Conservation (phyloP, 2,888 invertebrate genomes). For the Sminthurides aquaticus region DNA sequence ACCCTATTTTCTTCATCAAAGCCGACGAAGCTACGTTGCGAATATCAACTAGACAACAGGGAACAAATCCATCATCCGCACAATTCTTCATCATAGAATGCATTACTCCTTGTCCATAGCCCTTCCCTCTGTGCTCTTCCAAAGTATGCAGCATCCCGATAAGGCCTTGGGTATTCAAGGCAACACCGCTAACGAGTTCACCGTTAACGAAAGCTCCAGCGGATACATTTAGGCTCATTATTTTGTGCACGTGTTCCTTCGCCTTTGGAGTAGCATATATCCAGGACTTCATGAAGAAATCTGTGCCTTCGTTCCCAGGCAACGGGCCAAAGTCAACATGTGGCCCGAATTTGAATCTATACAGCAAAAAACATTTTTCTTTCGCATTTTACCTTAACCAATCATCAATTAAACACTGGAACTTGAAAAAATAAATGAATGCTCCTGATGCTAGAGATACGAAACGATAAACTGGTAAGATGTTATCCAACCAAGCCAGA, state of each 20-base stretch:
- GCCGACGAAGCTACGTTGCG: too few species aligned
- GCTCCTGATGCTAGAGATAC: too few species aligned
- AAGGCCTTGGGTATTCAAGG: neutral
- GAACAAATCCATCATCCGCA: neutral
- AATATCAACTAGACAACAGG: neutral
- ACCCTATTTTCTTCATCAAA: too few species aligned
- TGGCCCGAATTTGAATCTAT: neutral
- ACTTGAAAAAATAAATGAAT: too few species aligned
- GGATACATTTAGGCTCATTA: neutral
- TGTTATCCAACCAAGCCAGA: too few species aligned
- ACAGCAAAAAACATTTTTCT: neutral
- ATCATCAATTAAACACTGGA: too few species aligned
- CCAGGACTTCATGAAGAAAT: neutral
- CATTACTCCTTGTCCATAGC: neutral
- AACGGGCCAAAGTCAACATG: neutral
- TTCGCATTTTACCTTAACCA: too few species aligned
- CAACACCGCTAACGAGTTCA: constrained; percentile 2
- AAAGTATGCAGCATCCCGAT: constrained; percentile 1
- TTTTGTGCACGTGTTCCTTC: neutral
- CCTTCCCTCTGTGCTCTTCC: constrained; percentile 10
- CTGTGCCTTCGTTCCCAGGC: neutral
- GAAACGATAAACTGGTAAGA: too few species aligned
- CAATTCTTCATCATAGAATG: neutral
- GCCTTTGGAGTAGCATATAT: neutral
- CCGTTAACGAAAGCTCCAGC: constrained; percentile 1